These are phyloP conservation scores for Acromyrmex echinatior DNA, from an alignment of 1,140 invertebrate genomes.

Conservation along the genomic window DNA sequence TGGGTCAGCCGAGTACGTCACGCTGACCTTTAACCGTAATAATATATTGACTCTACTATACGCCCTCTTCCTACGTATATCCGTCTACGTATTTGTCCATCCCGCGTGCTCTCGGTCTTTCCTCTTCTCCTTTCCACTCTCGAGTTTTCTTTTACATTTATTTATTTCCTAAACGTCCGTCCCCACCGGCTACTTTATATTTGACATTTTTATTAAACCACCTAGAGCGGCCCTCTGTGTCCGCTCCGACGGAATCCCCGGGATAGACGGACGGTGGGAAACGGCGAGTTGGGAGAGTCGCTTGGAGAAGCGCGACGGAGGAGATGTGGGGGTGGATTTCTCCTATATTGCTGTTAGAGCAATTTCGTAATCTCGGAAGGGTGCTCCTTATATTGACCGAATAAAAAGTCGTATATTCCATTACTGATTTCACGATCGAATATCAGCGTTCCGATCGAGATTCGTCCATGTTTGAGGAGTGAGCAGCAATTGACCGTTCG, in stretches of 20 bases:
- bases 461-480: not conserved
- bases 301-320: constrained; percentile 1
- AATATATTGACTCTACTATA: constrained; percentile 79
- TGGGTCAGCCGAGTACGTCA: constrained; percentile 53
- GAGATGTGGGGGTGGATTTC: constrained; percentile 24
- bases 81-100: constrained; percentile 38
- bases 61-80: not conserved
- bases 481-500: constrained; percentile 15
- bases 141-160: constrained; percentile 83
- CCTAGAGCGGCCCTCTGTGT: constrained; percentile 69
- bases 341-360: constrained; percentile 81
- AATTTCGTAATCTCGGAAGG: constrained; percentile 81
- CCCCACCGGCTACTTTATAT: constrained; percentile 86
- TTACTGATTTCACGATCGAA: constrained; percentile 73
- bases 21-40: constrained; percentile 73
- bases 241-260: constrained; percentile 68
- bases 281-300: constrained; percentile 32
- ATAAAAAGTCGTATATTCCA: constrained; percentile 74
- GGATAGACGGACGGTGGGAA: constrained; percentile 48
- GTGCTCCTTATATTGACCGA: constrained; percentile 75
- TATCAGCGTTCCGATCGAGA: constrained; percentile 32
- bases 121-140: not conserved
- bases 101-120: constrained; percentile 22
- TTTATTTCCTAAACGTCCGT: constrained; percentile 86
- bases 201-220: constrained; percentile 87